These are phyloP conservation scores for Bombus cullumanus DNA, from an alignment of 1,140 invertebrate genomes.

Conservation along the genomic window DNA sequence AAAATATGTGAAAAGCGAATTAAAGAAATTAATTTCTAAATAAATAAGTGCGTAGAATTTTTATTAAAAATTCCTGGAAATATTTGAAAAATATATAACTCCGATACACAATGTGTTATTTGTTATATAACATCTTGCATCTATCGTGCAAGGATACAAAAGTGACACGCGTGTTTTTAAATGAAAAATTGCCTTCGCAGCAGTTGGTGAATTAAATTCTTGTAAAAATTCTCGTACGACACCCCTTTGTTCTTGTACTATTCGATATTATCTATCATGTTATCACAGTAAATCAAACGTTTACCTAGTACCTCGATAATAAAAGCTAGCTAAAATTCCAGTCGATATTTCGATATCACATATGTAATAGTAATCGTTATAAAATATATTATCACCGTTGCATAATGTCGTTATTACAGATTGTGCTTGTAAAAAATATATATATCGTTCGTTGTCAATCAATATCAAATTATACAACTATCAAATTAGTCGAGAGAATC, in stretches of 20 bases:
- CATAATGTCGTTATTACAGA: conserved; percentile 6
- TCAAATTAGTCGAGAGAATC: not conserved
- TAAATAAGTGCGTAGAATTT: no score
- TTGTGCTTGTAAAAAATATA: conserved; percentile 19
- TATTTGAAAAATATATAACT: no score
- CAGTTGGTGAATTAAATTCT: not conserved
- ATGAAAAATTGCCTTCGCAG: not conserved
- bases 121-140: no score
- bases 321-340: conserved; percentile 19
- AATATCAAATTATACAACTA: not conserved
- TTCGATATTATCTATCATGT: not conserved
- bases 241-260: not conserved
- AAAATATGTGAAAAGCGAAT: no score
- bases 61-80: no score
- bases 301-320: not conserved
- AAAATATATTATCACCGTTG: conserved; percentile 37
- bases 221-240: conserved; percentile 5
- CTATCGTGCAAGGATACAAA: no score
- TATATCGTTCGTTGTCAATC: not conserved
- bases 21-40: no score
- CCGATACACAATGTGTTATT: no score
- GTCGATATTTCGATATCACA: conserved; percentile 32
- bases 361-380: conserved; percentile 9
- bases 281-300: conserved; percentile 48
- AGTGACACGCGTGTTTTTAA: not conserved